Base-by-base conservation (phyloP, 2,797 vertebrate species). In the Muscicapa comitata region DNA sequence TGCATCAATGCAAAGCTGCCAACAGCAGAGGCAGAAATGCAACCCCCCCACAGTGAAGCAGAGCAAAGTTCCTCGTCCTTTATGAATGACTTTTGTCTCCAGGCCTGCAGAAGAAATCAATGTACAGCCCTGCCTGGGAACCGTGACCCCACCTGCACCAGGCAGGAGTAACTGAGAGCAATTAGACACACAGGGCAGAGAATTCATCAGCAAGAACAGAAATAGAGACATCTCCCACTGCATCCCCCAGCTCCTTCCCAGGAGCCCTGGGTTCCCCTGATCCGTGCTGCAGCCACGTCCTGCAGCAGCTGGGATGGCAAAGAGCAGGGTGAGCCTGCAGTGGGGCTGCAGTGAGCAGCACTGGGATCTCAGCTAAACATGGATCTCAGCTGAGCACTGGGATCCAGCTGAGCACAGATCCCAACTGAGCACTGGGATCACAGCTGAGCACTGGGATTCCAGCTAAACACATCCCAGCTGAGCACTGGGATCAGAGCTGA, bases 71-170 rank as follows among this genome's bases (percentile, higher is more conserved):
- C 55, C 94, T 78, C 25, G 9, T 85, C 86, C 96, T 94, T 97
- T 91, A 93, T 89, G 94, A 97, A 98, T 88, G 93, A 91, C 94
- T 87, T 88, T 93, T 94, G 96, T 97, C 95, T 96, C 85, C 82
- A 76, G 95, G 97, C 88, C 91, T 72, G 88, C n/a, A 75, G 81
- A 91, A 94, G 95, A 97, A 97, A 97, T 97, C 95, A 68, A 95
- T 96, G 95, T 23, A 84, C 93, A 94, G 84, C 37, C 85, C 89
- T 77, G 94, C 95, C 97, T 84, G 75, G 68, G 94, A 97, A 96
- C 77, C 51, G 68, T 86, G 93, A 97, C 78, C 94, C 97, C 97
- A 92, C 82, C 96, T 85, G 93, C 24, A 20, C 85, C 9, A 72
- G 97, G 82, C 70, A 37, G 86, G 40, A 78, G 95, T 89, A 96